Evolutionary conservation across 2,113 vertebrate species (phyloP), one percentile per base, ranked within the genome.

Genomic region (Sinocyclocheilus anshuiensis): DNA sequence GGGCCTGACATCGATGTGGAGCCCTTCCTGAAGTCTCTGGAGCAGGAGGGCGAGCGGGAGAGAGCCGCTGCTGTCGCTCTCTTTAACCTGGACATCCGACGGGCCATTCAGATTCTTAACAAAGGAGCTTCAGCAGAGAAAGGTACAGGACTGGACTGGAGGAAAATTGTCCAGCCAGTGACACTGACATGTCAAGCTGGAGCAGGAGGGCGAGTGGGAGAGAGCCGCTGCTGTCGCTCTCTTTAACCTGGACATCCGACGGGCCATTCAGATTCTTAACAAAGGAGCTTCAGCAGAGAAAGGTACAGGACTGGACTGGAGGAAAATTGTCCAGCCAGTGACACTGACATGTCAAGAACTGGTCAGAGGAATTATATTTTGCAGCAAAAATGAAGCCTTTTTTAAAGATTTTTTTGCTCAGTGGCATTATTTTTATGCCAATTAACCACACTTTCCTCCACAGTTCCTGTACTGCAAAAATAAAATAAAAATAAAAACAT

Each of bases 71-170:
- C 98, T 9, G 96, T 99, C 33, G 97, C 97, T 4, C 95, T 99
- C 86, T 99, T 99, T 92, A 99, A 99, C 92, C 93, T 98, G 92
- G 97, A 99, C 91, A 99, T 99, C 91, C 96, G 98, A 1, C 92
- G 97, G 8, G 97, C 98, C 48, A 99, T 99, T 91, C 97, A 98
- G 92, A 98, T 99, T 91, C 94, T 99, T 84, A 97, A 99, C 90
- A 98, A 96, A 94, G 98, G 98, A 42, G 98, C 98, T 71, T 96
- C 95, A 29, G 95, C 96, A 0, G 97, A 96, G 86, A 98, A 96
- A 95, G 98, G 98, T 98, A 85, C 42, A 10, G 24, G 8, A 11
- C 13, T 22, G 24, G 69, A 72, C 33, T 74, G 71, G 36, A 74
- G 36, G 33, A 12, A 72, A 18, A 39, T 36, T 18, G 6, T 36